Evolutionary conservation across 2,888 invertebrate genomes (phyloP).

Genomic region (Xylocampa areola): DNA sequence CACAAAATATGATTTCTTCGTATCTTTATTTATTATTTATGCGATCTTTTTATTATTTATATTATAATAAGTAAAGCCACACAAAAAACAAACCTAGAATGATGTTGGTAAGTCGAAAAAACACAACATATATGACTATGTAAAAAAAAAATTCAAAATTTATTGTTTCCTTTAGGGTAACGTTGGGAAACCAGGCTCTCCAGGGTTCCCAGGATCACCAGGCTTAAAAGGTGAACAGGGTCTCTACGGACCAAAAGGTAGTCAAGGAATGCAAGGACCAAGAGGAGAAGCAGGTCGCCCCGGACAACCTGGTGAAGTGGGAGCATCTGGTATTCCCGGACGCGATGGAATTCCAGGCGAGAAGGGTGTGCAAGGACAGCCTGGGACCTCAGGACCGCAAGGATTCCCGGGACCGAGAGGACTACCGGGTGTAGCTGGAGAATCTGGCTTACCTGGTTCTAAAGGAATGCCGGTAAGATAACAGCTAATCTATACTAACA

Average conservation of each 20-base stretch:
- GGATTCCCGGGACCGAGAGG: constrained; percentile 96
- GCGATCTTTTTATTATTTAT: too few species aligned
- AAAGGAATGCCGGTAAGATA: constrained; percentile 93
- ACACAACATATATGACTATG: too few species aligned
- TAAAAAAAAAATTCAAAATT: neutral
- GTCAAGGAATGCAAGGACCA: constrained; percentile 94
- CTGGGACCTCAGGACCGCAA: constrained; percentile 93
- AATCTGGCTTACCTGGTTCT: constrained; percentile 92
- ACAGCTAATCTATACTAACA: too few species aligned
- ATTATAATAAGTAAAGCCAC: too few species aligned
- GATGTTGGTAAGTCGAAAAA: too few species aligned
- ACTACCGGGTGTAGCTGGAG: constrained; percentile 93
- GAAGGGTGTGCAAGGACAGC: constrained; percentile 93
- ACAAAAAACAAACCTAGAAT: too few species aligned
- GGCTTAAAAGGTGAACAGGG: constrained; percentile 96
- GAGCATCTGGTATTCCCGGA: constrained; percentile 93
- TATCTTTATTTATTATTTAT: too few species aligned
- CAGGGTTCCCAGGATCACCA: constrained; percentile 95
- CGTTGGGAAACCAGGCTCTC: constrained; percentile 94
- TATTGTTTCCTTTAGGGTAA: constrained; percentile 89
- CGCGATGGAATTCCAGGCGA: constrained; percentile 95
- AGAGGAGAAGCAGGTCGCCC: constrained; percentile 95
- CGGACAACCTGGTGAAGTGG: constrained; percentile 94
- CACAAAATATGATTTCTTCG: too few species aligned
- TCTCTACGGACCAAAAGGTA: constrained; percentile 93